These are phyloP conservation scores for Antechinus stuartii DNA, from an alignment of 2,113 vertebrate genomes.

Conservation along the genomic window DNA sequence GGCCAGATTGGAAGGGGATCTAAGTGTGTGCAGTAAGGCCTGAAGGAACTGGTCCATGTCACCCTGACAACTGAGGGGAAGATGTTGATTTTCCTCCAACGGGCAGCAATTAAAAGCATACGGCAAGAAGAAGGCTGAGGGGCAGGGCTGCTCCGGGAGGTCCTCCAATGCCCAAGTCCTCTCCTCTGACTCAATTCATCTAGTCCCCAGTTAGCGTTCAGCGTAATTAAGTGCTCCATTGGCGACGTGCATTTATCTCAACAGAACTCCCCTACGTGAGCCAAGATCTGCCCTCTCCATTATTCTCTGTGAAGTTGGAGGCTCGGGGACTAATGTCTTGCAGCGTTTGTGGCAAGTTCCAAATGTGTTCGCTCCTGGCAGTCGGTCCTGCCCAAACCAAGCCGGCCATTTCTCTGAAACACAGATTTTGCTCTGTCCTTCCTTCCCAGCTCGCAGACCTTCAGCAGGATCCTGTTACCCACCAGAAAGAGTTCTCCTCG, in stretches of 20 bases:
- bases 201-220: neutral
- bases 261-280: neutral
- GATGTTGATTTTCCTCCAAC: slow-evolving; percentile 33
- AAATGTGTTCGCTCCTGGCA: neutral
- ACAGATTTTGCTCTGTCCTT: neutral
- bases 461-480: neutral
- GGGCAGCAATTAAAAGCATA: slow-evolving; percentile 26
- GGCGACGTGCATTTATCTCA: slow-evolving; percentile 35
- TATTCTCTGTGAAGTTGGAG: neutral
- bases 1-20: slow-evolving; percentile 20
- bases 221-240: neutral
- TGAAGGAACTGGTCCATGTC: slow-evolving; percentile 31
- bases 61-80: neutral
- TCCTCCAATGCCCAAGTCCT: neutral
- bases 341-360: neutral
- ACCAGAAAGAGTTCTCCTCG: neutral
- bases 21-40: slow-evolving; percentile 55
- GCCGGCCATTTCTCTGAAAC: neutral
- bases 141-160: neutral
- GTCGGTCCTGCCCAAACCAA: neutral
- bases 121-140: slow-evolving; percentile 6
- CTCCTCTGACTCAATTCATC: neutral
- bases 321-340: neutral
- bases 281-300: neutral
- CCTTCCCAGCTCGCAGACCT: neutral